Base-by-base conservation (phyloP, 2,888 invertebrate genomes). In the Cryptus armator region DNA sequence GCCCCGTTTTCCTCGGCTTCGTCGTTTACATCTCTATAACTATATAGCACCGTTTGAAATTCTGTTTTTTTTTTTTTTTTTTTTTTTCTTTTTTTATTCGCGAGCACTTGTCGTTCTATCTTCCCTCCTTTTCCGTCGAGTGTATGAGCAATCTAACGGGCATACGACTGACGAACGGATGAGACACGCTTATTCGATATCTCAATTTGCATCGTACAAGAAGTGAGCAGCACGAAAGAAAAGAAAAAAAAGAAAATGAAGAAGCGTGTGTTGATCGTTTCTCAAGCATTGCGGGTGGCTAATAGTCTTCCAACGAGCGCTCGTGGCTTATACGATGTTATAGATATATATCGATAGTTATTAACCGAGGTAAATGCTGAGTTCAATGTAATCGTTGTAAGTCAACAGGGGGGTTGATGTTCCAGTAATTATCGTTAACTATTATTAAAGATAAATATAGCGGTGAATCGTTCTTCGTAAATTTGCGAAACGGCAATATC, bases 161-260 rank as follows among this genome's bases (percentile, higher is more conserved):
- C 43, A 74, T 3, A 43, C 3, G 56, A 68, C 53, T 10, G 44
- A 68, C 43, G 44, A 56, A 37, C 64, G 32, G 53, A 59, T 64
- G 59, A 12, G 43, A 53, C 71, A 44, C 46, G 51, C 12, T 62
- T 16, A 24, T 43, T 44, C 51, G 79, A 80, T 86, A 77, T 82
- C 82, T 84, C 77, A 86, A 86, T 86, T 86, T 84, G 75, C 67
- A 78, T 48, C 48, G 76, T 46, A 16, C 71, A 48, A 72, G 51
- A 67, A 72, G 66, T n/a, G 32, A 48, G 56, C 44, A 48, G 43
- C 29, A 62, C 37, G 7, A 32, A 68, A 12, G 14, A 44, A 68
- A 46, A 43, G n/a, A 24, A 51, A 12, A 53, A 53, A 7, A 53
- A 53, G 16, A n/a, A 53, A 71, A 24, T 24, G 46, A 71, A 71